Percentiles rank a stretch among this genome's conserved stretches.
These are phyloP conservation scores for Anguilla rostrata DNA, from an alignment of 2,113 vertebrate species.

Conservation along the genomic window DNA sequence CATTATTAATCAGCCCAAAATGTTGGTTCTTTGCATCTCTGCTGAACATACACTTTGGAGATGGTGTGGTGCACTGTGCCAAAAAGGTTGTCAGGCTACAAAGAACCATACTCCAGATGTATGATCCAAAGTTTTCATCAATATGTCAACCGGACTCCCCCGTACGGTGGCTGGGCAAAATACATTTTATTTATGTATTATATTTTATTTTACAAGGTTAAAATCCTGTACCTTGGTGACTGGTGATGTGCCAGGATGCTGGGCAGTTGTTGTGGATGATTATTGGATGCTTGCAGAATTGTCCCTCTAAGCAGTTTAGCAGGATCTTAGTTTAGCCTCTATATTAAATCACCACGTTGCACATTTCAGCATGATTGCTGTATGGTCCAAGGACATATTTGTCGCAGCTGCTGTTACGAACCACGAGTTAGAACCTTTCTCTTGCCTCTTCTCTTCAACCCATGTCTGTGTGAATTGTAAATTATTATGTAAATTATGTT, in stretches of 20 bases:
- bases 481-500: background rate
- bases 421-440: too few species aligned
- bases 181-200: background rate
- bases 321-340: conserved; percentile 14
- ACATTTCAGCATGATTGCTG: background rate
- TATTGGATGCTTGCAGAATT: conserved; percentile 24
- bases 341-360: conserved; percentile 17
- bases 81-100: conserved; percentile 5
- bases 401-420: background rate
- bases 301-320: conserved; percentile 27
- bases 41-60: conserved; percentile 25
- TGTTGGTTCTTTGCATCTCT: conserved; percentile 8
- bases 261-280: conserved; percentile 5
- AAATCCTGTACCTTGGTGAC: background rate
- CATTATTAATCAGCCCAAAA: conserved; percentile 17
- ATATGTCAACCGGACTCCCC: background rate
- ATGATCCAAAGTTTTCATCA: background rate
- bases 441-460: too few species aligned
- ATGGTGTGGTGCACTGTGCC: conserved; percentile 14
- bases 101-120: conserved; percentile 1
- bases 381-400: background rate
- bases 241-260: background rate
- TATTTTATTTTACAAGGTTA: background rate
- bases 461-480: background rate
- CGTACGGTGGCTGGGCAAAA: background rate